These are phyloP conservation scores for Strix aluco DNA, from an alignment of 2,113 vertebrate genomes.

Conservation along the genomic window DNA sequence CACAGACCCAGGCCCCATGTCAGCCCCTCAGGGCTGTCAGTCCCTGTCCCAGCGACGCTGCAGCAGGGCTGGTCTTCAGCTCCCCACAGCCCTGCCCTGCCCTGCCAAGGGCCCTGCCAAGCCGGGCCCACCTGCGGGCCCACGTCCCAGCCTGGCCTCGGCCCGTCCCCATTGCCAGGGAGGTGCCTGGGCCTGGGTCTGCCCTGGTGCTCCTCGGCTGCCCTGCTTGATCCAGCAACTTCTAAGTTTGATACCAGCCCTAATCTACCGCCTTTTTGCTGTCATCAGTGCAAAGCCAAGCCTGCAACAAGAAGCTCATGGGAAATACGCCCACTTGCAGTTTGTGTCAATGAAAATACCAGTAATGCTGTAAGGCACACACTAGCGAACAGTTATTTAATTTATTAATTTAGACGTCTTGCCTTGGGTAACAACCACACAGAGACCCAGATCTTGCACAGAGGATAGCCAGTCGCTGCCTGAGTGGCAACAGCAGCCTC, in stretches of 20 bases:
- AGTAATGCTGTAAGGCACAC: background rate
- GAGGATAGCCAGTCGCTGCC: background rate
- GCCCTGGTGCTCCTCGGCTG: too few species aligned
- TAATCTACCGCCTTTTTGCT: background rate
- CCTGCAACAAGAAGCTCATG: background rate
- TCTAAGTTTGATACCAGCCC: background rate
- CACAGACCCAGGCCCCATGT: too few species aligned
- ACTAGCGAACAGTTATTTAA: background rate
- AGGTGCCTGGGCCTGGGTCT: accelerated
- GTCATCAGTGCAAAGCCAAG: background rate
- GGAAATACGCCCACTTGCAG: accelerated
- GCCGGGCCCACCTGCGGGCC: too few species aligned
- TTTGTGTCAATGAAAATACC: background rate
- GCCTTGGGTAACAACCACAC: background rate
- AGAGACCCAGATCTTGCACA: background rate
- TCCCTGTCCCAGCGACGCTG: background rate
- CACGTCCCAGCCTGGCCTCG: accelerated
- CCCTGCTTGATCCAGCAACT: background rate
- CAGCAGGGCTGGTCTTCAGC: background rate
- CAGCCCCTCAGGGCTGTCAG: background rate
- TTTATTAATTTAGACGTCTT: background rate
- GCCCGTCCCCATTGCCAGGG: too few species aligned
- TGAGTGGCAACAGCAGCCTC: background rate
- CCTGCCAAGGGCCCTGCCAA: accelerated
- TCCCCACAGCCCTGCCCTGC: background rate